Base-by-base conservation (phyloP, 1,140 invertebrate species). In the Penaeus vannamei region DNA sequence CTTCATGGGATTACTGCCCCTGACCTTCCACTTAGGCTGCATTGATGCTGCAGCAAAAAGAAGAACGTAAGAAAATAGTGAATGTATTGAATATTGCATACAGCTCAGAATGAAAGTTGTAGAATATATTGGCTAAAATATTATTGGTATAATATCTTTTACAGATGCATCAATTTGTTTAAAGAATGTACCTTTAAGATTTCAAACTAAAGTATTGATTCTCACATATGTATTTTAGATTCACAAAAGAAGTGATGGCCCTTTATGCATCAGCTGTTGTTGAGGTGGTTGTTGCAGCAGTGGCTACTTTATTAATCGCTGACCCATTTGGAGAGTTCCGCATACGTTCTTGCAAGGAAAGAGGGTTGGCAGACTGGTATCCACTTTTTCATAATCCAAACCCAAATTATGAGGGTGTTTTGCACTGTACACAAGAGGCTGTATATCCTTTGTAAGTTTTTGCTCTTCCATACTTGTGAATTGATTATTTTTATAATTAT, bases 361-460 rank as follows among this genome's bases (percentile, higher is more conserved):
- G 95, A 61, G 95, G 95, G 29, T 93, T 99, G 10, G 96, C 97
- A 0, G 98, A 99, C 93, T 99, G 98, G 98, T 99, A 99, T 93
- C 98, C 98, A 0, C 93, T 99, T 86, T 94, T 99, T 32, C 97
- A 98, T 91, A 99, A 99, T 94, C 98, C 98, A 42, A 96, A 95
- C 91, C 97, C 98, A 14, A 97, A 98, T 93, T 99, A 98, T 94
- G 96, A 97, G 91, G 94, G 96, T 83, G 96, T 95, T 84, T 93
- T 99, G 29, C 95, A 98, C 93, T 99, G 98, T 93, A 98, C 98
- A 0, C 97, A 99, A 92, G 98, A 99, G 94, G 97, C 98, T 76
- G 98, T 99, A 0, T 99, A 98, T 94, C 98, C 98, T 83, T 94
- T 99, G 96, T 99, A 95, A 96, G 96, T 95, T 92, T 72, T 53